These are phyloP conservation scores for Grammomys surdaster DNA, from an alignment of 2,113 vertebrate genomes.

Conservation along the genomic window DNA sequence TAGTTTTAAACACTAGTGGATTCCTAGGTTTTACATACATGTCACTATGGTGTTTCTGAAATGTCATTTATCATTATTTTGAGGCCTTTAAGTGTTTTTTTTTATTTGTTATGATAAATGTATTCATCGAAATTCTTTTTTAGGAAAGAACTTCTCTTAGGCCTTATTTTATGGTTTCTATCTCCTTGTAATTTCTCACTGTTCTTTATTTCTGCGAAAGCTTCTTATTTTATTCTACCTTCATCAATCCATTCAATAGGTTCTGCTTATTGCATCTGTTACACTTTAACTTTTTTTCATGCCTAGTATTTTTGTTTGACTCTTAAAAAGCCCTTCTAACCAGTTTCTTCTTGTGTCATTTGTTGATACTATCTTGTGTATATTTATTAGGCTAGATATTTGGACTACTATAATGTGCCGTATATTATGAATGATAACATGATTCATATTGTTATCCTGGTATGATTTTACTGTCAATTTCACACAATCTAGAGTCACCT, in stretches of 20 bases:
- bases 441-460: background rate
- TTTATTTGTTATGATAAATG: background rate
- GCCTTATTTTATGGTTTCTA: background rate
- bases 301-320: slow-evolving; percentile 18
- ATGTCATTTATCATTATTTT: background rate
- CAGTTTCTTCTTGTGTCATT: background rate
- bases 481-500: background rate
- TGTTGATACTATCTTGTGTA: background rate
- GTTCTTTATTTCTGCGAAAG: background rate
- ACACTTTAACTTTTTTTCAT: background rate
- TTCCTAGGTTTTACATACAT: background rate
- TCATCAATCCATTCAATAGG: background rate
- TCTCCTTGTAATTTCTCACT: background rate
- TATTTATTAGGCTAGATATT: background rate
- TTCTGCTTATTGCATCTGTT: background rate
- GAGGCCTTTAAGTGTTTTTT: background rate
- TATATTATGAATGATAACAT: background rate
- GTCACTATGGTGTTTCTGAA: background rate
- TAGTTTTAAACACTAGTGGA: background rate
- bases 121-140: background rate
- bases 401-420: background rate
- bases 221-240: background rate
- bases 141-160: background rate
- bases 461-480: background rate
- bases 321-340: background rate